Evolutionary conservation across 2,797 vertebrate genomes (phyloP).

Genomic region (Nannoperca australis): DNA sequence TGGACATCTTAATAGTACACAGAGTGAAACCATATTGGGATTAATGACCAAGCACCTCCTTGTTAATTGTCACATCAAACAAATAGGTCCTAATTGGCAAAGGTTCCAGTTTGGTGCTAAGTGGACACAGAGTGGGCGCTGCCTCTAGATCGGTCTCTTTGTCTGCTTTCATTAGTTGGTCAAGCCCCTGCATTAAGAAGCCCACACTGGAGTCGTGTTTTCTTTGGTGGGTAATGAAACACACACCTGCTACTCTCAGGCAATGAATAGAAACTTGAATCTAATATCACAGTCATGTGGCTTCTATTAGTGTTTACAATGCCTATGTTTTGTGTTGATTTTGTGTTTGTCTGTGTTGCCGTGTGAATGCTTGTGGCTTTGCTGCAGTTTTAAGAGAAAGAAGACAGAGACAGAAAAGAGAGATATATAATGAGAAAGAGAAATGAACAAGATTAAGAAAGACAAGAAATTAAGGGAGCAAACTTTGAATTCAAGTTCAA

Average conservation of each 20-base stretch:
- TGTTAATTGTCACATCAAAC: constrained; percentile 86
- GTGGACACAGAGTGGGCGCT: constrained; percentile 78
- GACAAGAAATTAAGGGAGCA: constrained; percentile 7
- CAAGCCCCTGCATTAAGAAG: constrained; percentile 81
- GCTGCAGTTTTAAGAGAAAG: constrained; percentile 43
- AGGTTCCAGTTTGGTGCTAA: constrained; percentile 78
- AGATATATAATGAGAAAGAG: not conserved
- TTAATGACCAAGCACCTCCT: constrained; percentile 71
- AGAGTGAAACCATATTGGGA: constrained; percentile 64
- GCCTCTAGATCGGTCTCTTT: constrained; percentile 81
- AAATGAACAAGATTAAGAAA: constrained; percentile 31
- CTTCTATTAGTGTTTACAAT: constrained; percentile 74
- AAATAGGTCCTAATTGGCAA: constrained; percentile 84
- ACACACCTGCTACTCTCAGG: constrained; percentile 87
- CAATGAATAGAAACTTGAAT: constrained; percentile 82
- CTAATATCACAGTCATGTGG: constrained; percentile 76
- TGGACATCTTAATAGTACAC: constrained; percentile 45
- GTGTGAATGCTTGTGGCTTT: constrained; percentile 11
- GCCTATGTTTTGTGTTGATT: constrained; percentile 68
- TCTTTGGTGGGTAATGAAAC: constrained; percentile 79
- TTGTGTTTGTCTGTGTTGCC: constrained; percentile 44
- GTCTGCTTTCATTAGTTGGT: constrained; percentile 83
- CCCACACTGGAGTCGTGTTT: constrained; percentile 76
- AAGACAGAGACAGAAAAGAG: constrained; percentile 1
- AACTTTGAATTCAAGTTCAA: constrained; percentile 46